A percentile compares a stretch with the other conserved stretches of the same genome.
Conservation (phyloP, 2,113 vertebrate genomes). For the Tapirus terrestris region DNA sequence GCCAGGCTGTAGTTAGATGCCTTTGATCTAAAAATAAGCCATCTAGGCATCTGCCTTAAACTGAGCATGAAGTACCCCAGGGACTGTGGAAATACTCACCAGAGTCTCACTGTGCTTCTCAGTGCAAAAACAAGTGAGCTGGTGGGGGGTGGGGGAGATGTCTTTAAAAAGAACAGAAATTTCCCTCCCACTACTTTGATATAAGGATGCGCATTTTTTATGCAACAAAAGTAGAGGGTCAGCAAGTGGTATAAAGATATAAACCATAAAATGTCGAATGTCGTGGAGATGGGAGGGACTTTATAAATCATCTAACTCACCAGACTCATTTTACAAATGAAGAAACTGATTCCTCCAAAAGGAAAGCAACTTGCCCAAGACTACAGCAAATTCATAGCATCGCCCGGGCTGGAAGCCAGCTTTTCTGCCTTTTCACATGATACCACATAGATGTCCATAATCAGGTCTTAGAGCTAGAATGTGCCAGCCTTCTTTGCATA, state of each 20-base stretch:
- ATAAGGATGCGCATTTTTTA: not conserved
- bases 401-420: not conserved
- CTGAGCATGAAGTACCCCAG: not conserved
- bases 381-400: not conserved
- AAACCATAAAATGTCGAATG: not conserved
- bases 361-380: not conserved
- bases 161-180: not conserved
- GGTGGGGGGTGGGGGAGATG: too few species aligned
- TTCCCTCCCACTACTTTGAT: not conserved
- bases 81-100: not conserved
- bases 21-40: constrained; percentile 69
- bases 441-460: fast-evolving
- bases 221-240: not conserved
- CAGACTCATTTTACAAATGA: not conserved
- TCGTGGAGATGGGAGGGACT: not conserved
- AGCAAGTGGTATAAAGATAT: not conserved
- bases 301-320: not conserved
- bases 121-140: not conserved
- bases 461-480: not conserved
- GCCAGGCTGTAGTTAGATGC: not conserved
- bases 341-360: not conserved
- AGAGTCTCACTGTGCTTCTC: not conserved
- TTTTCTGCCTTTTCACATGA: not conserved
- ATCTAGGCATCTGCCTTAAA: constrained; percentile 38
- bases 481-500: not conserved